A percentile compares a stretch with the other conserved stretches of the same genome.
phyloP scores from a whole-genome alignment of 2,113 vertebrate genomes.

The Pitta sordida region DNA sequence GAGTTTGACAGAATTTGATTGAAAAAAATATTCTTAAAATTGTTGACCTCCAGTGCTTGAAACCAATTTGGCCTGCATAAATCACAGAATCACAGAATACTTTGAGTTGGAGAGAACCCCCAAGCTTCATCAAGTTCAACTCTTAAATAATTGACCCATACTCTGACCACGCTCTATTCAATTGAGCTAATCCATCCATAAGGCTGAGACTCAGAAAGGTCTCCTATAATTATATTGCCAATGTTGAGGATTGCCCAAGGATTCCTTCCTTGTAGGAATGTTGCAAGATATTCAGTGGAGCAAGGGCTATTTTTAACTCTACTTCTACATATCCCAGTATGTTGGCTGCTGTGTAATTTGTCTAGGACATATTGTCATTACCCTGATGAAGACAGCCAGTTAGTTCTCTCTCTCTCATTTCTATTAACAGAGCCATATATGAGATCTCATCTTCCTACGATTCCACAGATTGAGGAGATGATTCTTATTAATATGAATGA shows the following conservation, averaged over 20 bases:
- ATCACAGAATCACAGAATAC: neutral
- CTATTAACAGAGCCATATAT: neutral
- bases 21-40: neutral
- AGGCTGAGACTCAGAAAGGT: neutral
- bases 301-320: neutral
- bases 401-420: neutral
- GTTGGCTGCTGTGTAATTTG: neutral
- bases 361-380: neutral
- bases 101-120: neutral
- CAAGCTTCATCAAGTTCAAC: too few species aligned
- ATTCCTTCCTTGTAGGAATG: neutral
- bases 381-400: neutral
- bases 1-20: neutral
- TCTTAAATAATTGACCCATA: neutral
- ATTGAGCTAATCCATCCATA: neutral
- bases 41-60: neutral
- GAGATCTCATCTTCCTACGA: neutral
- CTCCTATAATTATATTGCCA: neutral
- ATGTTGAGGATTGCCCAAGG: neutral
- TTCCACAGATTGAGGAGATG: fast-evolving
- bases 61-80: neutral
- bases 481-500: neutral
- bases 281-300: neutral
- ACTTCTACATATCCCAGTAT: neutral
- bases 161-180: conserved; percentile 28